Evolutionary conservation across 2,888 invertebrate species (phyloP), one percentile per base, ranked within the genome.

Genomic region (Lydus trimaculatus): DNA sequence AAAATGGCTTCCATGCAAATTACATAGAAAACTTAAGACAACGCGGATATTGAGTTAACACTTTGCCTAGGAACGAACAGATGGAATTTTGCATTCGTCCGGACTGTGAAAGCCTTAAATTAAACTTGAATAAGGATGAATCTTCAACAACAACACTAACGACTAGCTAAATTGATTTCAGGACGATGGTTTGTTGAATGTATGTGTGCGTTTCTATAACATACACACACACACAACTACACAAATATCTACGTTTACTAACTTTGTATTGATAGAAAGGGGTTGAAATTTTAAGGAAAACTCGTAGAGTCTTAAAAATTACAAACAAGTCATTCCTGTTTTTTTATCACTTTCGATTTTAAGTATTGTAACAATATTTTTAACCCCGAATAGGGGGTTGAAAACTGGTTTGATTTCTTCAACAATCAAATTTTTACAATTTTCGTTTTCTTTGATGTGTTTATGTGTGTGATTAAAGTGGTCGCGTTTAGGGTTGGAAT

Each of bases 1-100:
- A 84, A 84, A 84, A 84, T 84, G 84, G 84, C 84, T 83, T 82
- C 84, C 83, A 84, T 84, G 84, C 82, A 84, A 84, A 84, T 84
- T 84, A 84, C 82, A 82, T 82, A 84, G 84, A 84, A 84, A 84
- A 84, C 84, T 84, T 84, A 84, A 84, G 84, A 84, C 84, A 83
- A 81, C 83, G 82, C 82, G 84, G 82, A 84, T 84, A 84, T 84
- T 84, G 84, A 84, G 83, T 84, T 84, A 84, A 82, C 83, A 81
- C 81, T 71, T 71, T 81, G 77, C 79, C 75, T 72, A 75, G 68
- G 71, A 64, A 73, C 71, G 74, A 70, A 64, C 63, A 72, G 62
- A 67, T 69, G 69, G 70, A 64, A 67, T 56, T 56, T 56, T 56
- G 25, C 25, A 56, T 48, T 48, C 23, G 31, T 17, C 23, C n/a